Percentiles rank a stretch among this genome's conserved stretches.
phyloP scores from a whole-genome alignment of 2,113 vertebrate species.

The Isurus oxyrinchus region DNA sequence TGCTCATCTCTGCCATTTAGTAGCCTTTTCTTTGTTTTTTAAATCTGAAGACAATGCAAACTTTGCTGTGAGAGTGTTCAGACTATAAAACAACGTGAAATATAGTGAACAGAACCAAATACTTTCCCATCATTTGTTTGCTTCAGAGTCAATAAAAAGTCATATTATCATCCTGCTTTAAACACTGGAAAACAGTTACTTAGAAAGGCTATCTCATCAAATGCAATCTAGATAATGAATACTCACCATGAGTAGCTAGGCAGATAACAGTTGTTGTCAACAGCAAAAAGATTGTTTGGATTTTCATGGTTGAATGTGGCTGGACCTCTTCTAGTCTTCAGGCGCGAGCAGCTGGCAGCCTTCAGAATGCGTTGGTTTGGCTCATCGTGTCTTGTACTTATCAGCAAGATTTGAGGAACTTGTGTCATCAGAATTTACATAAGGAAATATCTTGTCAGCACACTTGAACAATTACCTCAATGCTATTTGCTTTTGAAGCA shows the following conservation, averaged over 20 bases:
- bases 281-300: not conserved
- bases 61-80: not conserved
- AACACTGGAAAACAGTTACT: not conserved
- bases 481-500: not conserved
- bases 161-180: not conserved
- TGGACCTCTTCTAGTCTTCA: not conserved
- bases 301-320: not conserved
- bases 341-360: not conserved
- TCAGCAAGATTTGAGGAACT: not conserved
- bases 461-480: not conserved
- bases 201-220: not conserved
- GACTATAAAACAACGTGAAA: not conserved
- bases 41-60: not conserved
- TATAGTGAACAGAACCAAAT: not conserved
- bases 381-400: not conserved
- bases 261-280: not conserved
- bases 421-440: not conserved
- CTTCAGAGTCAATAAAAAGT: not conserved
- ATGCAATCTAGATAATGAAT: too few relatives aligned
- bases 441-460: not conserved
- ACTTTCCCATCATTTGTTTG: not conserved
- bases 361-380: not conserved
- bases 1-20: not conserved
- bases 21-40: not conserved
- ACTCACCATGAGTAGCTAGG: constrained; percentile 21